These are phyloP conservation scores for Leptopilina drosophilae DNA, from an alignment of 2,888 invertebrate species.

Conservation along the genomic window DNA sequence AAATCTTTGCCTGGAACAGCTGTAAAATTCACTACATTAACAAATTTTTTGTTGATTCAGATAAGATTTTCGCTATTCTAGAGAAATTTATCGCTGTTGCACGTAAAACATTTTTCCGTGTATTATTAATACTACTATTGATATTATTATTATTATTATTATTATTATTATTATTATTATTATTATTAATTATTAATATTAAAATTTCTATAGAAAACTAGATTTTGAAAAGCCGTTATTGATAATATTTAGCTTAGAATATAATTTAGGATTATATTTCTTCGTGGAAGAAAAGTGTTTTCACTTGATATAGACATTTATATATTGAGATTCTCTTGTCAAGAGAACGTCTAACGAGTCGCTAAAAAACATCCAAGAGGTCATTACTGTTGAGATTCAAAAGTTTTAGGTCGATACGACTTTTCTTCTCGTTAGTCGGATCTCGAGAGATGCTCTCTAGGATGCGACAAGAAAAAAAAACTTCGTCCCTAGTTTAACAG, in stretches of 20 bases:
- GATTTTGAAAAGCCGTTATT: conserved; percentile 68
- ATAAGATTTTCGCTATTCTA: too few relatives aligned
- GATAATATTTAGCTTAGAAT: conserved; percentile 71
- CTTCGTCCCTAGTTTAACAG: conserved; percentile 29
- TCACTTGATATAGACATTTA: conserved; percentile 32
- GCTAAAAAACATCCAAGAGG: conserved; percentile 2
- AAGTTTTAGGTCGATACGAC: conserved; percentile 18
- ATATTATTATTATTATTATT: too few relatives aligned
- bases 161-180: too few relatives aligned
- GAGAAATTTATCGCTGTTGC: too few relatives aligned
- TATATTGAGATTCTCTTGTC: conserved; percentile 45
- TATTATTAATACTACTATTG: too few relatives aligned
- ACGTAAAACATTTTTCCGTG: too few relatives aligned
- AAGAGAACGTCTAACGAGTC: conserved; percentile 43
- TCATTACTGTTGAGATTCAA: conserved; percentile 33
- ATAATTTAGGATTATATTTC: conserved; percentile 68
- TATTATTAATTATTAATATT: conserved; percentile 55
- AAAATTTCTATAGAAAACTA: conserved; percentile 68
- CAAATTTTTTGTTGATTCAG: too few relatives aligned
- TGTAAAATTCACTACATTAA: too few relatives aligned
- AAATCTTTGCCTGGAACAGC: too few relatives aligned
- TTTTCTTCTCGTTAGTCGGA: conserved; percentile 25
- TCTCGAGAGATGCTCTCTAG: conserved; percentile 50
- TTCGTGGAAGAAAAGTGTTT: conserved; percentile 63
- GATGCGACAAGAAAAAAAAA: conserved; percentile 42